These are phyloP conservation scores for Thaleichthys pacificus DNA, from an alignment of 2,797 vertebrate species.

Conservation along the genomic window DNA sequence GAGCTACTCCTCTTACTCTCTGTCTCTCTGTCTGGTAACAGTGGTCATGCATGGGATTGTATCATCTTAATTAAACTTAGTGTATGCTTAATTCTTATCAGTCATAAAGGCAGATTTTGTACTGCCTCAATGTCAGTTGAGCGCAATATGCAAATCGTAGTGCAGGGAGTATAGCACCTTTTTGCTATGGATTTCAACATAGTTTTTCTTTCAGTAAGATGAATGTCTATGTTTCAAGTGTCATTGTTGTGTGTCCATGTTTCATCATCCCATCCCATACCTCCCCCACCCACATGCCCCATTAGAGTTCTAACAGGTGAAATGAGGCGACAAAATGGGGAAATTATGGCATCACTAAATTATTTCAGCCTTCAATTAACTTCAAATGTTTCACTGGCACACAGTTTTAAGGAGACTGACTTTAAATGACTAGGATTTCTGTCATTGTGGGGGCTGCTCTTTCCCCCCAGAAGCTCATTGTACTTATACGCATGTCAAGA, in stretches of 20 bases:
- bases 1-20: neutral
- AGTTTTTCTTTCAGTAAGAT: slow-evolving; percentile 6
- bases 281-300: neutral
- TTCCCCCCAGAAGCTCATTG: slow-evolving; percentile 43
- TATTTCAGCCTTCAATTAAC: slow-evolving; percentile 51
- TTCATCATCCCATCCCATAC: neutral
- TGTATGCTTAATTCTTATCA: slow-evolving; percentile 2
- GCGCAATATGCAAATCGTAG: too few relatives aligned
- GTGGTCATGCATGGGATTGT: neutral
- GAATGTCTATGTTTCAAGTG: neutral
- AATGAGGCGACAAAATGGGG: slow-evolving; percentile 43
- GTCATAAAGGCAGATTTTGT: neutral
- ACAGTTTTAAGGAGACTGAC: slow-evolving; percentile 46
- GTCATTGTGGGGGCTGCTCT: slow-evolving; percentile 39
- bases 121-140: neutral
- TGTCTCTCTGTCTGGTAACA: neutral
- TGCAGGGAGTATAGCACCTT: slow-evolving; percentile 10
- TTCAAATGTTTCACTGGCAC: slow-evolving; percentile 34
- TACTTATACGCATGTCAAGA: slow-evolving; percentile 47
- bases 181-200: slow-evolving; percentile 25
- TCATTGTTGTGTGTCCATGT: too few relatives aligned
- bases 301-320: slow-evolving; percentile 48
- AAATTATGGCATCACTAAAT: slow-evolving; percentile 33
- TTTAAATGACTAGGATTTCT: slow-evolving; percentile 48
- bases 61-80: slow-evolving; percentile 9